These are phyloP conservation scores for Clarias pachynema DNA, from an alignment of 2,797 vertebrate genomes.

Conservation along the genomic window DNA sequence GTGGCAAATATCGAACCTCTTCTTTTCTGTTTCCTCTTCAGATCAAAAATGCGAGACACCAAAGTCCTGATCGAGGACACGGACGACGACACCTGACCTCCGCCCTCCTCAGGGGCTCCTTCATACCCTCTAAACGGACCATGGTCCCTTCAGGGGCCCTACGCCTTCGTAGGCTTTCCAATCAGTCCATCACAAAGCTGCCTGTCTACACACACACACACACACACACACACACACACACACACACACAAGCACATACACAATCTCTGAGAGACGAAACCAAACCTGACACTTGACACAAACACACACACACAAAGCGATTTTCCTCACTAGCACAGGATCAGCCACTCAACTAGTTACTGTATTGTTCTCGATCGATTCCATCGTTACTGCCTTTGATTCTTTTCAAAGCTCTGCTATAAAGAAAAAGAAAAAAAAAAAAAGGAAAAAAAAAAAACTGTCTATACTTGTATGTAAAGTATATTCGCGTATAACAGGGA, in stretches of 20 bases:
- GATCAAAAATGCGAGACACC: constrained; percentile 92
- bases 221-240: neutral
- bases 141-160: constrained; percentile 40
- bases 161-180: constrained; percentile 56
- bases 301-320: neutral
- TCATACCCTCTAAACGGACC: constrained; percentile 71
- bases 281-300: constrained; percentile 41
- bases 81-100: constrained; percentile 93
- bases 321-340: constrained; percentile 42
- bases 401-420: constrained; percentile 77
- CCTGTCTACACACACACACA: constrained; percentile 66
- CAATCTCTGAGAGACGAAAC: constrained; percentile 25
- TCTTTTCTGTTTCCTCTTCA: constrained; percentile 63
- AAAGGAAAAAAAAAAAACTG: constrained; percentile 69
- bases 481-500: constrained; percentile 53
- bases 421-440: constrained; percentile 62
- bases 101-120: constrained; percentile 70
- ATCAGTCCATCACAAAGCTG: constrained; percentile 75
- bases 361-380: constrained; percentile 64
- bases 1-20: neutral
- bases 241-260: constrained; percentile 29
- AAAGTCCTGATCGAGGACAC: constrained; percentile 98
- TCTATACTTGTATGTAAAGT: constrained; percentile 67
- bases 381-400: constrained; percentile 75
- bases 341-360: constrained; percentile 51